These are phyloP conservation scores for Pseudorectes ferrugineus DNA, from an alignment of 2,113 vertebrate genomes.

Conservation along the genomic window DNA sequence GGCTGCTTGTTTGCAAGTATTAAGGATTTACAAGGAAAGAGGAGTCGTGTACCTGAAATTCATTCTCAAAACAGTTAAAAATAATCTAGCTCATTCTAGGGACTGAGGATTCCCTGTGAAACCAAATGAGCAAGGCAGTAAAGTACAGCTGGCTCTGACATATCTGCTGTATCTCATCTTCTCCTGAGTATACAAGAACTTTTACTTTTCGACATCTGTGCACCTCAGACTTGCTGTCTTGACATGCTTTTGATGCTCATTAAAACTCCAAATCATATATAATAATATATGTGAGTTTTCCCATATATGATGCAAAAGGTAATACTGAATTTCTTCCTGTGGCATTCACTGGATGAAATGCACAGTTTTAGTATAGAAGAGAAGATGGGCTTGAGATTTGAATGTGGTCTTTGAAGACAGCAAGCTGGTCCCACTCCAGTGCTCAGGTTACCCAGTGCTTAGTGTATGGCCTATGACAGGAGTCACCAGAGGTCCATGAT, in stretches of 20 bases:
- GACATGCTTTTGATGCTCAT: not conserved
- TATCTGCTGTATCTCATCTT: not conserved
- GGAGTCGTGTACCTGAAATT: not conserved
- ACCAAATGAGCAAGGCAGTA: not conserved
- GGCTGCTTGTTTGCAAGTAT: not conserved
- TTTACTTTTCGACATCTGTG: not conserved
- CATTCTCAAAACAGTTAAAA: not conserved
- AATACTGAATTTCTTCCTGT: not conserved
- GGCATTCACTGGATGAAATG: not conserved
- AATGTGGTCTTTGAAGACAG: not conserved
- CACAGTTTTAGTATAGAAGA: not conserved
- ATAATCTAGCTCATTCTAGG: not conserved
- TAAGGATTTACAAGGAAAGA: not conserved
- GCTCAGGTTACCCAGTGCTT: not conserved
- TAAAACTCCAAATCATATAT: not conserved
- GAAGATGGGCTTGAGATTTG: not conserved
- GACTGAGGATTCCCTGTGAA: not conserved
- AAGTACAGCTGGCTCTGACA: not conserved
- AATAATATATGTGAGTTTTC: not conserved
- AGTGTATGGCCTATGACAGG: rapidly evolving
- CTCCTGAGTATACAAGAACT: not conserved
- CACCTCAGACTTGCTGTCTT: not conserved
- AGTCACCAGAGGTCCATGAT: not conserved
- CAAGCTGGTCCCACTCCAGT: not conserved
- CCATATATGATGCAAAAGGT: not conserved